Percentiles rank a stretch among this genome's conserved stretches.
phyloP scores from a whole-genome alignment of 2,888 invertebrate species.

The Scaptomyza flava region DNA sequence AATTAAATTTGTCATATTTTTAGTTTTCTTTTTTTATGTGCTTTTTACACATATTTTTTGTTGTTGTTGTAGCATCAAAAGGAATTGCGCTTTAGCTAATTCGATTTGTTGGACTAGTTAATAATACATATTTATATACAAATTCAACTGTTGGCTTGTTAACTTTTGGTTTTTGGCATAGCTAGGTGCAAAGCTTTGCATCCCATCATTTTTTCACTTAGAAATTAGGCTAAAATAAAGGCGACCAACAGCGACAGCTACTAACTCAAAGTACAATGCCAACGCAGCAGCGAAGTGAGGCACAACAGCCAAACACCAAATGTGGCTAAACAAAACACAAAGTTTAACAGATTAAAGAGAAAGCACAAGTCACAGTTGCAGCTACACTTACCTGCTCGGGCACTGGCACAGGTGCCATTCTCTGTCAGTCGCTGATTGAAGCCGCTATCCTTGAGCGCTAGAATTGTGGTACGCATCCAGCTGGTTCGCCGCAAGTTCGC shows the following conservation, averaged over 20 bases:
- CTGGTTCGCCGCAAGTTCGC: constrained; percentile 79
- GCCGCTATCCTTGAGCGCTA: constrained; percentile 82
- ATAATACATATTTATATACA: constrained; percentile 49
- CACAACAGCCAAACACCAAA: constrained; percentile 62
- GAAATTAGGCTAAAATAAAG: constrained; percentile 55
- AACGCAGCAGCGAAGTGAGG: constrained; percentile 54
- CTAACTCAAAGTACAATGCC: constrained; percentile 67
- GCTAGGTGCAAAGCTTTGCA: constrained; percentile 27
- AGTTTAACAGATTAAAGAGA: background rate
- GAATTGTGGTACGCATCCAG: constrained; percentile 79
- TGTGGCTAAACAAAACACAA: constrained; percentile 41
- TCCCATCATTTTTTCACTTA: constrained; percentile 27
- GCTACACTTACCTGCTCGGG: constrained; percentile 45
- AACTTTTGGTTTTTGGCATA: constrained; percentile 55
- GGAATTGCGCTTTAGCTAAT: constrained; percentile 36
- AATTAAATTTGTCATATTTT: constrained; percentile 34
- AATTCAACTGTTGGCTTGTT: constrained; percentile 72
- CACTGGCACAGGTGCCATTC: constrained; percentile 60
- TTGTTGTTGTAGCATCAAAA: constrained; percentile 49
- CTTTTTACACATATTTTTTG: constrained; percentile 30
- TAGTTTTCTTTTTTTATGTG: constrained; percentile 4
- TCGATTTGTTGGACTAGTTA: constrained; percentile 33
- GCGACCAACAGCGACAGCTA: constrained; percentile 54
- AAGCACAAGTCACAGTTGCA: background rate
- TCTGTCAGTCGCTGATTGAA: constrained; percentile 83